Evolutionary conservation across 2,113 vertebrate species (phyloP), one percentile per base, ranked within the genome.

Genomic region (Mohoua ochrocephala): DNA sequence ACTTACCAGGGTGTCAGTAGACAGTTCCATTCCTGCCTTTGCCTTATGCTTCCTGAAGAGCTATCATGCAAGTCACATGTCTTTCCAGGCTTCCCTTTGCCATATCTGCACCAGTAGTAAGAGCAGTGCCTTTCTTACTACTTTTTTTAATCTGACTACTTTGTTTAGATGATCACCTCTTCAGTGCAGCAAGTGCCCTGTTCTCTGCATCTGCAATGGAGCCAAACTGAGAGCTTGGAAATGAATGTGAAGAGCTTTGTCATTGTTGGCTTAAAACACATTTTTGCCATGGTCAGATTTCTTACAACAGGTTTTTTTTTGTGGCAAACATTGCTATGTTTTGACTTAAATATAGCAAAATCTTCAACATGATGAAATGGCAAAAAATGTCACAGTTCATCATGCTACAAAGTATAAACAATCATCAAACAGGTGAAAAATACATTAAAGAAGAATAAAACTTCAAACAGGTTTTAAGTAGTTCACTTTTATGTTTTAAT

Each of bases 391-490:
- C 92, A 79, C 86, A 96, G 95, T 94, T 96, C 94, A 96, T 97
- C 89, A 93, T 70, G 75, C 86, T 94, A 47, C 86, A 68, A 89
- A 85, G 81, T 88, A 95, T 96, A 95, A 96, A 95, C 89, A 94
- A 94, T 79, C 86, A 94, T 97, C 93, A 95, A 95, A 86, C 91
- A 91, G 95, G 96, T 93, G 97, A 96, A 95, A 97, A 96, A 94
- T 84, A 75, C 93, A 94, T 97, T 97, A 93, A 96, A 97, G 93
- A 97, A 85, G 88, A 96, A 96, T 95, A 92, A 94, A 97, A 95
- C 96, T 98, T 98, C 93, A 95, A 91, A 97, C 96, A 89, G 88
- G 44, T 91, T 96, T 96, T 97, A 91, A 96, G 96, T 94, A 95
- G 93, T 96, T 94, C 92, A 89, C 97, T 96, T 96, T 95, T 93